Evolutionary conservation across 2,113 vertebrate species (phyloP).

Genomic region (Hoplias malabaricus): DNA sequence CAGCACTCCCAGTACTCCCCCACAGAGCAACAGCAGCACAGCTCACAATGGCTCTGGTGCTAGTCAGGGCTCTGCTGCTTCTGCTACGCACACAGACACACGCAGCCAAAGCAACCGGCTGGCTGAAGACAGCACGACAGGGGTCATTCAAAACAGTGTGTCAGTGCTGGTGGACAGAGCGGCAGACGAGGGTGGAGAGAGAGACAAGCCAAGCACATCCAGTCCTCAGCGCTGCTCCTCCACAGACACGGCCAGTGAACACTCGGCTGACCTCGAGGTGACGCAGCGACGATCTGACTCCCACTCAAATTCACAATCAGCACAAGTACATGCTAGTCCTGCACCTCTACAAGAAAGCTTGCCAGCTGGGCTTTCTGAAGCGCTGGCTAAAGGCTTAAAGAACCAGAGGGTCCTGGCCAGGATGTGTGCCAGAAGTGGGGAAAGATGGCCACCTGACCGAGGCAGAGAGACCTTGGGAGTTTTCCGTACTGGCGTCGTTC

Average conservation of each 20-base stretch:
- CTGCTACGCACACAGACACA: neutral
- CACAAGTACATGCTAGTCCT: constrained; percentile 30
- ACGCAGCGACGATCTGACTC: constrained; percentile 20
- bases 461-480: constrained; percentile 53
- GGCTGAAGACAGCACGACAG: constrained; percentile 53
- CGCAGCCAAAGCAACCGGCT: constrained; percentile 26
- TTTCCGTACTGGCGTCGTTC: constrained; percentile 82
- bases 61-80: constrained; percentile 42
- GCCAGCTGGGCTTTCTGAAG: constrained; percentile 66
- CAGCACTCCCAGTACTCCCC: constrained; percentile 50
- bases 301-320: constrained; percentile 25
- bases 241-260: constrained; percentile 89
- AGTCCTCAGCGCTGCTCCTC: constrained; percentile 83
- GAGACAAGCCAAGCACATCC: constrained; percentile 45
- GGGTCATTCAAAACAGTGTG: constrained; percentile 58
- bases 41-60: constrained; percentile 32
- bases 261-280: constrained; percentile 83
- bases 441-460: constrained; percentile 57
- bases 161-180: constrained; percentile 56
- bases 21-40: constrained; percentile 51
- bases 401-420: constrained; percentile 84
- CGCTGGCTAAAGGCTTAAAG: constrained; percentile 77
- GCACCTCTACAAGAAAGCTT: constrained; percentile 46
- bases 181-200: constrained; percentile 50
- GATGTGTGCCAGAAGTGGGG: constrained; percentile 59